A percentile compares a stretch with the other conserved stretches of the same genome.
Conservation (phyloP, 1,140 invertebrate species). For the Diabrotica undecimpunctata region DNA sequence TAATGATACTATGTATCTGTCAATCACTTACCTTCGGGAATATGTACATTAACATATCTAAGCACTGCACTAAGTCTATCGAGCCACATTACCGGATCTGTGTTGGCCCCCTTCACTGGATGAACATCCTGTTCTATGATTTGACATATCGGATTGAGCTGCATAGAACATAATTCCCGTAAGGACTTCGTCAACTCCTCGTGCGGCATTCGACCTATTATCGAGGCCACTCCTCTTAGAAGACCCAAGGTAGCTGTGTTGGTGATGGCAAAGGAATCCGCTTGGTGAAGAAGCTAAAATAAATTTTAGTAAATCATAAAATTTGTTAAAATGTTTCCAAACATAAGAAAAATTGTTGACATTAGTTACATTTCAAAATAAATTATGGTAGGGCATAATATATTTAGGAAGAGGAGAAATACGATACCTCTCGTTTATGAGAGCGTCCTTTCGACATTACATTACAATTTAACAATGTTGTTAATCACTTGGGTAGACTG, state of each 20-base stretch:
- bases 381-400: too few relatives aligned
- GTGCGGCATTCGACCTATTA: constrained; percentile 53
- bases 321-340: too few relatives aligned
- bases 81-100: constrained; percentile 89
- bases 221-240: constrained; percentile 49
- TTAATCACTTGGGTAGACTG: too few relatives aligned
- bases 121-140: constrained; percentile 53
- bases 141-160: constrained; percentile 64
- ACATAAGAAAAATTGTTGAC: too few relatives aligned
- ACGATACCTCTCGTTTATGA: too few relatives aligned
- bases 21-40: constrained; percentile 33
- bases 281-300: constrained; percentile 66
- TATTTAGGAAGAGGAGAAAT: too few relatives aligned
- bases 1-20: too few relatives aligned
- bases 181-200: constrained; percentile 67
- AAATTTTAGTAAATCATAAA: too few relatives aligned
- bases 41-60: constrained; percentile 59
- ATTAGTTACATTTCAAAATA: too few relatives aligned
- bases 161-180: constrained; percentile 74
- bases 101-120: constrained; percentile 50
- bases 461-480: too few relatives aligned
- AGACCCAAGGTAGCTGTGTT: constrained; percentile 79
- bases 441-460: too few relatives aligned
- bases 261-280: constrained; percentile 76
- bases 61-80: constrained; percentile 90